Evolutionary conservation across 2,888 invertebrate genomes (phyloP).

Genomic region (Priocnemis perturbator): DNA sequence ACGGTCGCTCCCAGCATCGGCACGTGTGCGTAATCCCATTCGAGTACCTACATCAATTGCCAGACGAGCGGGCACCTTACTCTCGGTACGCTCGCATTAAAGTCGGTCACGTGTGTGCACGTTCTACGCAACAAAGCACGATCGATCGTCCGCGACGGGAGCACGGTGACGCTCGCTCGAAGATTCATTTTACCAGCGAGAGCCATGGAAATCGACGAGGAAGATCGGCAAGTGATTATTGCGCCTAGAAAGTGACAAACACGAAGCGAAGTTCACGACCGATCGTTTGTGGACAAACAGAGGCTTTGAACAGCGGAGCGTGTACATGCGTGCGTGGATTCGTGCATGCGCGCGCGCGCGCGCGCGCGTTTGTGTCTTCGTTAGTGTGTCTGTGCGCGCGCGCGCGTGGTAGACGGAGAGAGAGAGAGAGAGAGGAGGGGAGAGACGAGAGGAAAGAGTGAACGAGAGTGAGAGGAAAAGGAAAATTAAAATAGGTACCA

Average conservation of each 20-base stretch:
- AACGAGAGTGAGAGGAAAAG: no score
- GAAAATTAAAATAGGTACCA: no score
- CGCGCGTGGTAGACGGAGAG: not conserved
- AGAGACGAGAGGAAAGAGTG: not conserved
- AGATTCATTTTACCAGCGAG: not conserved
- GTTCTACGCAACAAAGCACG: not conserved
- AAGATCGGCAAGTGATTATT: slow-evolving; percentile 1
- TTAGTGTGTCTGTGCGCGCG: no score
- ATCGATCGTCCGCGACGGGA: no score
- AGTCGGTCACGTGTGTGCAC: not conserved
- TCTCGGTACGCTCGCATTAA: no score
- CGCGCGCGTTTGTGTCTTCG: not conserved
- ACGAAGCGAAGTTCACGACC: not conserved
- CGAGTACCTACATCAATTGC: no score
- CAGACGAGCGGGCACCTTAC: no score
- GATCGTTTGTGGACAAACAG: slow-evolving; percentile 2
- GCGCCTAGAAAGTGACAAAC: slow-evolving; percentile 2
- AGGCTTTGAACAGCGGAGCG: not conserved
- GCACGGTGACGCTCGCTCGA: not conserved
- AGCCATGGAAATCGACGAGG: not conserved
- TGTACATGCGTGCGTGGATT: not conserved
- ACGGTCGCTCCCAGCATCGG: no score
- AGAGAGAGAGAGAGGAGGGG: not conserved
- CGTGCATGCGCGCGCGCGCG: no score
- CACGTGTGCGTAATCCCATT: no score